Evolutionary conservation across 2,888 invertebrate species (phyloP), one percentile per base, ranked within the genome.

Genomic region (Andrena chrysosceles): DNA sequence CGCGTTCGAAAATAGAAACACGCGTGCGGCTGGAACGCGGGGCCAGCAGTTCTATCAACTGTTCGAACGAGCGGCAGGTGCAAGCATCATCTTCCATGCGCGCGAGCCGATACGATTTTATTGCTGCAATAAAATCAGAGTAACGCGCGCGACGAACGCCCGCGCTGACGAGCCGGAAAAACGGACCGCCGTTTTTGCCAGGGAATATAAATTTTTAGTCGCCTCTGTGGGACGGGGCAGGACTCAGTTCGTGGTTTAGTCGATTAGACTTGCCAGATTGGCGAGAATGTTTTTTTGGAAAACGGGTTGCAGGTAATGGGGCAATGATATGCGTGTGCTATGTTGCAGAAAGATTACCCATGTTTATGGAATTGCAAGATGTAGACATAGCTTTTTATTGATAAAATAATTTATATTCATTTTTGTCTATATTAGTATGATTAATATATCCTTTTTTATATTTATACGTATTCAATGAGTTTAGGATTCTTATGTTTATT

Each of bases 191-290:
- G 71, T 67, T 54, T 74, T 78, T 63, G 67, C 74, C 74, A 70
- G 75, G 29, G 83, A 85, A 81, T 78, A 85, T 87, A 85, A 87
- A 87, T 81, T 83, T 84, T 59, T 64, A 48, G 42, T 35, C 68
- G 60, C 68, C 72, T 56, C 31, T 0, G 29, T 78, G 56, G 70
- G 71, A 6, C 23, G 23, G 13, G 13, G 29, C 42, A 8, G 20
- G 16, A 69, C 52, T 67, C 42, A 35, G 59, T 13, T 48, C 67
- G 56, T 29, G 83, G 68, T 59, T 60, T 79, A 81, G 84, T 76
- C 60, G 48, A n/a, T 67, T 49, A 62, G 78, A 84, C 80, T 76
- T 88, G 85, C 78, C 83, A 78, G 75, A 71, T 68, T 69, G 68
- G 13, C 23, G 54, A 33, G 33, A 7, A 13, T 33, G 68, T 26